Percentiles rank a stretch among this genome's conserved stretches.
phyloP scores from a whole-genome alignment of 2,113 vertebrate species.

The Hippolais icterina region DNA sequence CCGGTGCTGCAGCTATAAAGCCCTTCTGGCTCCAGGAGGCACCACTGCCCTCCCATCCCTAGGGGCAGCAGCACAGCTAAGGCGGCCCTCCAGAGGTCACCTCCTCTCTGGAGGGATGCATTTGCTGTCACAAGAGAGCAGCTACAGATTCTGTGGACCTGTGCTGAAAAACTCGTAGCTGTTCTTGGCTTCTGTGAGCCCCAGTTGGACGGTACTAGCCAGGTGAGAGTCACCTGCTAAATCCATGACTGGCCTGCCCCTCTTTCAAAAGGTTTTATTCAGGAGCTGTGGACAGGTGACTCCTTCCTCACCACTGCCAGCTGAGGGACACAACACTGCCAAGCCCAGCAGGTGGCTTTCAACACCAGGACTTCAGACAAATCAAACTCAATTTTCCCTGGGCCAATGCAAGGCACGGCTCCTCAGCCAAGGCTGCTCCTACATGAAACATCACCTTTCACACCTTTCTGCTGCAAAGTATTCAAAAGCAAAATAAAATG shows the following conservation, averaged over 20 bases:
- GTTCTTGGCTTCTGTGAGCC: background rate
- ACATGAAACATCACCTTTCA: background rate
- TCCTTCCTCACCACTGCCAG: background rate
- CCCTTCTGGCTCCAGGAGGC: background rate
- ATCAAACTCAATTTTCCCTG: background rate
- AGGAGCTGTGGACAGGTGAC: background rate
- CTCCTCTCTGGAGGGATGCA: background rate
- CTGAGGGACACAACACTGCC: background rate
- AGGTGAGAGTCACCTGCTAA: background rate
- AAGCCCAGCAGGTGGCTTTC: background rate
- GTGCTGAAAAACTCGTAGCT: background rate
- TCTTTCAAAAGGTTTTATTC: background rate
- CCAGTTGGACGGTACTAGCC: background rate
- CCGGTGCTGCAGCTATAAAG: background rate
- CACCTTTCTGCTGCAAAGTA: background rate
- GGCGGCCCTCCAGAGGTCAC: background rate
- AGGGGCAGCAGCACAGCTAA: background rate
- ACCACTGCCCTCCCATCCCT: background rate
- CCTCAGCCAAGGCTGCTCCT: background rate
- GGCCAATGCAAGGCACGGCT: background rate
- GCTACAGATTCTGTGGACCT: background rate
- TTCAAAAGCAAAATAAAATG: background rate
- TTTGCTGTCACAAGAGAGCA: background rate
- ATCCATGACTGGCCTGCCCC: background rate
- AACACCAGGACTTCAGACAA: background rate